Conservation (phyloP, 2,797 vertebrate species). For the Columba guinea region DNA sequence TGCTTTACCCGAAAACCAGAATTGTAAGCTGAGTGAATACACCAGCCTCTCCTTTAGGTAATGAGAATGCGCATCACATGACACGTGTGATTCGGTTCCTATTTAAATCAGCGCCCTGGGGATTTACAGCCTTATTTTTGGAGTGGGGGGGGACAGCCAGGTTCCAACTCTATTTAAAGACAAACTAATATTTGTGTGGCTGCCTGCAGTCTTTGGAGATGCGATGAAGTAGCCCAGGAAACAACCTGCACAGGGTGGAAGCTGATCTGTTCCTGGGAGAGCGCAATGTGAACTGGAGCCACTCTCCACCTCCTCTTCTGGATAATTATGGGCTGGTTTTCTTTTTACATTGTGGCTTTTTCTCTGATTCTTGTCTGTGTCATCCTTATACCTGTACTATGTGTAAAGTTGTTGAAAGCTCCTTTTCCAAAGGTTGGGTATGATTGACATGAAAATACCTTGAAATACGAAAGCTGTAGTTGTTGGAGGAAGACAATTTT, state of each 20-base stretch:
- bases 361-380: neutral
- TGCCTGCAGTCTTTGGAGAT: neutral
- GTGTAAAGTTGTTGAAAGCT: neutral
- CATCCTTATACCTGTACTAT: neutral
- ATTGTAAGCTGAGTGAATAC: neutral
- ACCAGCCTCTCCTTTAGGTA: neutral
- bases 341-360: neutral
- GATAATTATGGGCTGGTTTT: neutral
- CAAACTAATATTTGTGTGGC: neutral
- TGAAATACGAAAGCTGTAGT: neutral
- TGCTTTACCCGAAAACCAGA: neutral
- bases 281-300: neutral
- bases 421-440: neutral
- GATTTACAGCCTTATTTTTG: constrained; percentile 64
- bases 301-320: neutral
- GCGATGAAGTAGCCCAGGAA: neutral
- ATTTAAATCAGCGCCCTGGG: constrained; percentile 26
- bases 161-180: constrained; percentile 40
- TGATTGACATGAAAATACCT: neutral
- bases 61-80: constrained; percentile 5
- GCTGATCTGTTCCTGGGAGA: neutral
- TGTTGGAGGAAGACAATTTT: neutral
- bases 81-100: neutral
- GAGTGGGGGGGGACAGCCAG: neutral
- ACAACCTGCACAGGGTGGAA: neutral